Base-by-base conservation (phyloP, 1,140 invertebrate genomes). In the Listronotus oregonensis region DNA sequence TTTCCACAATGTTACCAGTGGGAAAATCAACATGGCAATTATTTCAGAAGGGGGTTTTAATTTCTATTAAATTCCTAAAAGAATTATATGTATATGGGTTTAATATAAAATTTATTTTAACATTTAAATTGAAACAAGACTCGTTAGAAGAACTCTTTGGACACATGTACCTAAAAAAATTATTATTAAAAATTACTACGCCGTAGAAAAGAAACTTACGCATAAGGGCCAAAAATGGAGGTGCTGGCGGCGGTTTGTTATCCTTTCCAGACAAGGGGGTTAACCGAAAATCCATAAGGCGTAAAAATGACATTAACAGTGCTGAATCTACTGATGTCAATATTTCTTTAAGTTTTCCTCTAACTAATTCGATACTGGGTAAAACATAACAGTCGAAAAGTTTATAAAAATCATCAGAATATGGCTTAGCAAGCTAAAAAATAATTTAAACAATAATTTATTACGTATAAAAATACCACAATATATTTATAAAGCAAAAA, bases 381-480 rank as follows among this genome's bases (percentile, higher is more conserved):
- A 83, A 83, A 11, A 91, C 66, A 71, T 89, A 89, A 55, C 76
- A 77, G 64, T 84, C 77, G 72, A 89, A 86, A 58, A 91, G 70
- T 46, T 72, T 57, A 1, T 63, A 62, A 14, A 84, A 73, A 21
- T 63, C 42, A 0, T 75, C 70, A 0, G 63, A 57, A 44, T 77
- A 73, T 12, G 74, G 66, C 11, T 58, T 44, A 6, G 72, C 76
- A 21, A 77, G 42, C 76, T 77, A 40, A 52, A 71, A 74, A 51
- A 42, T n/a, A n/a, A n/a, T n/a, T n/a, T n/a, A n/a, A 40, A 51
- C 46, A 17, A 27, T 2, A 6, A 8, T 6, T 46, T 46, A 14
- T 2, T 18, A 46, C 4, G n/a, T 9, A 34, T 6, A 34, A 34
- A 34, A 34, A 34, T 6, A 34, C 32, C 32, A 34, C 9, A 34